A percentile compares a stretch with the other conserved stretches of the same genome.
These are phyloP conservation scores for Metalampra italica DNA, from an alignment of 2,888 invertebrate genomes.

Conservation along the genomic window DNA sequence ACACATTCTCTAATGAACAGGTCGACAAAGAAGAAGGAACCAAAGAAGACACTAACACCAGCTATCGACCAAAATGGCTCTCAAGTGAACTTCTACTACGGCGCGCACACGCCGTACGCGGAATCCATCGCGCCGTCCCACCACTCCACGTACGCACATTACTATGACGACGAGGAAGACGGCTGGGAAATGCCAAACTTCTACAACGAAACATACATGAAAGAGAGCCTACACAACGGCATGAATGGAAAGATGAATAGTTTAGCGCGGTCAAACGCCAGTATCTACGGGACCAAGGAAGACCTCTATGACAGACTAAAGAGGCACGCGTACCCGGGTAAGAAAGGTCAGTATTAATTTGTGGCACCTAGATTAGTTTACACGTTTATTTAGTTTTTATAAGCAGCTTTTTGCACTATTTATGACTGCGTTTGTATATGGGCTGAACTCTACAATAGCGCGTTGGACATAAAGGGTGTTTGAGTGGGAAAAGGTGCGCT, in stretches of 20 bases:
- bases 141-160: slow-evolving; percentile 96
- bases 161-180: slow-evolving; percentile 97
- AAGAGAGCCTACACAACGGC: slow-evolving; percentile 92
- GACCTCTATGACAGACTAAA: slow-evolving; percentile 97
- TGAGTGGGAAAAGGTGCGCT: too few relatives aligned
- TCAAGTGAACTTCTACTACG: slow-evolving; percentile 97
- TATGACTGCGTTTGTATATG: neutral
- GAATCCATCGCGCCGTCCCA: slow-evolving; percentile 97
- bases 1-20: slow-evolving; percentile 58
- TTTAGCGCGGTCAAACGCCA: slow-evolving; percentile 94
- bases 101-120: slow-evolving; percentile 95
- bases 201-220: slow-evolving; percentile 97
- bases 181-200: slow-evolving; percentile 99
- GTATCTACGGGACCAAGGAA: slow-evolving; percentile 96
- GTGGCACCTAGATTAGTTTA: slow-evolving; percentile 63
- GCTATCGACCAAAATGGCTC: slow-evolving; percentile 95
- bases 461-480: too few relatives aligned
- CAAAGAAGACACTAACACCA: slow-evolving; percentile 93
- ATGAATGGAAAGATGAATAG: slow-evolving; percentile 94
- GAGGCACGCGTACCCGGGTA: slow-evolving; percentile 94
- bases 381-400: slow-evolving; percentile 36
- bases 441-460: too few relatives aligned
- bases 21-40: slow-evolving; percentile 92
- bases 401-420: slow-evolving; percentile 37
- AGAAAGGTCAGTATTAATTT: slow-evolving; percentile 88